Base-by-base conservation (phyloP, 1,140 invertebrate genomes). In the Archivesica marissinica region DNA sequence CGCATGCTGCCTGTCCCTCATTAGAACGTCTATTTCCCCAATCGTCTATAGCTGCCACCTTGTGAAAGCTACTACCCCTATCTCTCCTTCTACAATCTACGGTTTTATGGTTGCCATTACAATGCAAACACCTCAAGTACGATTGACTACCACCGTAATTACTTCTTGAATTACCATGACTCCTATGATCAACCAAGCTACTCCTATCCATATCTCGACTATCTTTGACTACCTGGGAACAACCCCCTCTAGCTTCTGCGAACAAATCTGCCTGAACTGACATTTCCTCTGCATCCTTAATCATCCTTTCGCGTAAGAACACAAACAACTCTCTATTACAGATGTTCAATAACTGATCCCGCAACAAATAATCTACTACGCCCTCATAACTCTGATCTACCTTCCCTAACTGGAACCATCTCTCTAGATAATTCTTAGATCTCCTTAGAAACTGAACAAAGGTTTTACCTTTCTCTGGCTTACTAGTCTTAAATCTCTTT, bases 401-500 rank as follows among this genome's bases (percentile, higher is more conserved):
- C 13, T 83, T n/a, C 11, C 50, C 23, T 41, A 83, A 41, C 23
- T 75, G 41, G 25, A 75, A 61, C 68, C 68, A 83, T 9, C 68
- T 30, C 13, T n/a, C 47, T 23, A 75, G 17, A 47, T 83, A 83
- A 39, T 20, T 70, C 17, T 38, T 20, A 15, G 70, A 17, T 39
- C 41, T 81, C 15, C 35, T 50, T 17, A 11, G 6, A 39, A 47
- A 85, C 72, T 85, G 72, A 28, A 30, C 6, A 28, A 56, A 76
- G 47, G 86, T 88, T 77, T 90, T 86, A 6, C 84, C 85, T 0
- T n/a, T 2, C 28, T 88, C 77, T 7, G 85, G 86, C 54, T 47
- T 87, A 72, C 75, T 38, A 9, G 33, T 28, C 33, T 68, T 35
- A 76, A 88, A 88, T 1, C 56, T 78, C 15, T 35, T 35, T 30